Percentiles rank a stretch among this genome's conserved stretches.
Conservation (phyloP, 2,113 vertebrate species). For the Pseudois nayaur region DNA sequence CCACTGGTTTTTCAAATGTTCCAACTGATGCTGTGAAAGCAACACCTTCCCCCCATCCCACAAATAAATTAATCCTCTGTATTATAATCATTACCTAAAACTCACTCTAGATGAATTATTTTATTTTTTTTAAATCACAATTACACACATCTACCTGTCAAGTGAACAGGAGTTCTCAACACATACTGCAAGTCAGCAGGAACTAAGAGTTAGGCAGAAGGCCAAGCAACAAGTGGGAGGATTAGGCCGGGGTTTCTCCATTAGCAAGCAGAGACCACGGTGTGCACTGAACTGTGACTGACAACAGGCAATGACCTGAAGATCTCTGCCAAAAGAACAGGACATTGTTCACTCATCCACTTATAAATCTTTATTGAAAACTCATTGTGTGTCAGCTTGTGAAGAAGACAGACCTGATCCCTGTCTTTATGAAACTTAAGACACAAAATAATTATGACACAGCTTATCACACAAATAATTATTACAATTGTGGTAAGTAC, state of each 20-base stretch:
- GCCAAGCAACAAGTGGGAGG: background rate
- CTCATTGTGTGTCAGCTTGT: background rate
- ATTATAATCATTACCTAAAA: conserved; percentile 56
- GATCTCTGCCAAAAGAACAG: background rate
- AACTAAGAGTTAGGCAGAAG: background rate
- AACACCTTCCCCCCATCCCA: background rate
- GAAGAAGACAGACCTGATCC: background rate
- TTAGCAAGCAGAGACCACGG: background rate
- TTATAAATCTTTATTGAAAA: background rate
- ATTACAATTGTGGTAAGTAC: background rate
- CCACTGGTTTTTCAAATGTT: conserved; percentile 43
- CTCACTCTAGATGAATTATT: conserved; percentile 32
- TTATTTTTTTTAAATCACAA: conserved; percentile 39
- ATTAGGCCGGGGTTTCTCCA: background rate
- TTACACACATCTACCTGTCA: conserved; percentile 34
- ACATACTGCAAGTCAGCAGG: background rate
- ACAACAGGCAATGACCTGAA: background rate
- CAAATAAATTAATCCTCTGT: conserved; percentile 60
- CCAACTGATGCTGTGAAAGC: conserved; percentile 19
- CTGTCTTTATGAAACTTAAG: background rate
- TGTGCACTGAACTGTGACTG: background rate
- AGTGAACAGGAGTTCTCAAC: background rate
- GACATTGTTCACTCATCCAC: background rate
- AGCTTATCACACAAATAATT: background rate
- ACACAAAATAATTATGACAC: background rate